A percentile compares a stretch with the other conserved stretches of the same genome.
phyloP scores from a whole-genome alignment of 2,113 vertebrate species.

The Sphyrna mokarran region DNA sequence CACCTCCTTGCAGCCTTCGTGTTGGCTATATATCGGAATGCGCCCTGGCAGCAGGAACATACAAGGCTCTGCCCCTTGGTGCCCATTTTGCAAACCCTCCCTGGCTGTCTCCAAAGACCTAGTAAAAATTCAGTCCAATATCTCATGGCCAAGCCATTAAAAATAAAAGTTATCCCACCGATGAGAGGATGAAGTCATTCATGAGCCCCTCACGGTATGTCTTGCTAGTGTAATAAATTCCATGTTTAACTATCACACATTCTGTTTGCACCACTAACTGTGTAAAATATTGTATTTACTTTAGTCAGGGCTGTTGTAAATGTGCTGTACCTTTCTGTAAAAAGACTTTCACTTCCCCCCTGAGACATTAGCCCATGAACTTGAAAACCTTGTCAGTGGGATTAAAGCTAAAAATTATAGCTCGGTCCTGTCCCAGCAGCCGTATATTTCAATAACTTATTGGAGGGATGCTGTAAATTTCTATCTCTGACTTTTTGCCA shows the following conservation, averaged over 20 bases:
- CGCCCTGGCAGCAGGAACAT: neutral
- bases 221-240: constrained; percentile 18
- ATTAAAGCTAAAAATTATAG: constrained; percentile 34
- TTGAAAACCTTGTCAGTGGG: constrained; percentile 24
- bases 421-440: constrained; percentile 12
- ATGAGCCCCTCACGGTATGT: neutral
- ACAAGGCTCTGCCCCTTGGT: neutral
- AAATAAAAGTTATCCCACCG: constrained; percentile 14
- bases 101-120: neutral
- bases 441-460: constrained; percentile 20
- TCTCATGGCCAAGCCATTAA: constrained; percentile 12
- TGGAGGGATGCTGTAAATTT: constrained; percentile 21
- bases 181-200: constrained; percentile 18
- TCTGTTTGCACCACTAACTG: constrained; percentile 9
- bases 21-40: neutral
- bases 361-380: constrained; percentile 8
- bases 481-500: constrained; percentile 22
- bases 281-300: constrained; percentile 31
- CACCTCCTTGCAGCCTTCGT: neutral
- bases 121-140: neutral
- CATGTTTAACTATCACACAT: neutral
- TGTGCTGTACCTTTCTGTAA: constrained; percentile 23
- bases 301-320: constrained; percentile 29
- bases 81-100: neutral
- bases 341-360: constrained; percentile 4